Conservation (phyloP, 2,113 vertebrate genomes). For the Campylomormyrus tamandua region DNA sequence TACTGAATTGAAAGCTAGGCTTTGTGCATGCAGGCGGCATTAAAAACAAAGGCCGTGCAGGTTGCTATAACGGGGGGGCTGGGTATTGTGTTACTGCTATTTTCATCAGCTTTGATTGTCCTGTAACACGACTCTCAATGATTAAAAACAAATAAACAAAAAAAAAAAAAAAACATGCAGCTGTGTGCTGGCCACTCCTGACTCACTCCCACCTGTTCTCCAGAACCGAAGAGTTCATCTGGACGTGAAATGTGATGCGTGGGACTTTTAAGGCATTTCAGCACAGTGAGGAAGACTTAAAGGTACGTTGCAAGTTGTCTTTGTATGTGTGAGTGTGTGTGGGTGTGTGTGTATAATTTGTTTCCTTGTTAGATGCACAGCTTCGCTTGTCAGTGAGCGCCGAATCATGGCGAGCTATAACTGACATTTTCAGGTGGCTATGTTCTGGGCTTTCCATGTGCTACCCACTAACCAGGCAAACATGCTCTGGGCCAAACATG, state of each 20-base stretch:
- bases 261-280: conserved; percentile 38
- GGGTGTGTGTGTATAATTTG: neutral
- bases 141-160: neutral
- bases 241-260: conserved; percentile 46
- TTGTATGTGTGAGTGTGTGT: neutral
- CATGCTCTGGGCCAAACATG: neutral
- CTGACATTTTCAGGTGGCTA: neutral
- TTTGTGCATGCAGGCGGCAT: neutral
- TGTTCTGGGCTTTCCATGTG: neutral
- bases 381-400: neutral
- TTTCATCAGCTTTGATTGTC: neutral
- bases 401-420: neutral
- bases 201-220: conserved; percentile 19
- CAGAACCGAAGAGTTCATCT: conserved; percentile 37
- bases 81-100: neutral
- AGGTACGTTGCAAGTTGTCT: conserved; percentile 38
- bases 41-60: neutral
- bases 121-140: neutral
- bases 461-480: neutral
- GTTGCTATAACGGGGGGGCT: neutral
- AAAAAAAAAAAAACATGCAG: neutral
- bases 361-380: neutral
- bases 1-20: neutral
- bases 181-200: neutral
- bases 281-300: conserved; percentile 14